These are phyloP conservation scores for Idaea straminata DNA, from an alignment of 2,888 invertebrate genomes.

Conservation along the genomic window DNA sequence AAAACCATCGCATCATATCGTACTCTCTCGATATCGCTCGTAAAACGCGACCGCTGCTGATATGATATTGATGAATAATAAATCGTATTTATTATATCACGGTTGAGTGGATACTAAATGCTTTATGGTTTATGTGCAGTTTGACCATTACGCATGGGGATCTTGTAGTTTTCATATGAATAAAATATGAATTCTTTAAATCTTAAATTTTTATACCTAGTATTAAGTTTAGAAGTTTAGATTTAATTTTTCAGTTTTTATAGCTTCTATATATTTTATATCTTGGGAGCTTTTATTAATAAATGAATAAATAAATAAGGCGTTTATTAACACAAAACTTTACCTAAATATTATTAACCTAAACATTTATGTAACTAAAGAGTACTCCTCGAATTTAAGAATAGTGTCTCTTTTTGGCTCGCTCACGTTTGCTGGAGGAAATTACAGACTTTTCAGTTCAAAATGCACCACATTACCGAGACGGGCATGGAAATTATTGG, in stretches of 20 bases:
- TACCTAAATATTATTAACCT: too few species aligned
- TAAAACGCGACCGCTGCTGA: not conserved
- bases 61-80: not conserved
- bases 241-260: too few species aligned
- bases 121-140: not conserved
- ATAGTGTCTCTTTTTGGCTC: not conserved
- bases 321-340: too few species aligned
- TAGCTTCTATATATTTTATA: too few species aligned
- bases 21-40: not conserved
- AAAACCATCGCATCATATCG: not conserved
- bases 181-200: too few species aligned
- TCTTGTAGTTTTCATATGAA: not conserved
- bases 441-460: constrained; percentile 1
- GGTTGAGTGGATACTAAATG: not conserved
- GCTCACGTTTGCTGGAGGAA: not conserved
- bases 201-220: too few species aligned
- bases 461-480: not conserved
- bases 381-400: not conserved
- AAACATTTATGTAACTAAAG: not conserved
- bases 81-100: not conserved
- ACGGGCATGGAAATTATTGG: not conserved
- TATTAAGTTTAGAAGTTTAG: too few species aligned
- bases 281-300: too few species aligned
- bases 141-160: not conserved
- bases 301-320: too few species aligned